phyloP scores from a whole-genome alignment of 2,888 invertebrate genomes.

The Ormyrus thymus region DNA sequence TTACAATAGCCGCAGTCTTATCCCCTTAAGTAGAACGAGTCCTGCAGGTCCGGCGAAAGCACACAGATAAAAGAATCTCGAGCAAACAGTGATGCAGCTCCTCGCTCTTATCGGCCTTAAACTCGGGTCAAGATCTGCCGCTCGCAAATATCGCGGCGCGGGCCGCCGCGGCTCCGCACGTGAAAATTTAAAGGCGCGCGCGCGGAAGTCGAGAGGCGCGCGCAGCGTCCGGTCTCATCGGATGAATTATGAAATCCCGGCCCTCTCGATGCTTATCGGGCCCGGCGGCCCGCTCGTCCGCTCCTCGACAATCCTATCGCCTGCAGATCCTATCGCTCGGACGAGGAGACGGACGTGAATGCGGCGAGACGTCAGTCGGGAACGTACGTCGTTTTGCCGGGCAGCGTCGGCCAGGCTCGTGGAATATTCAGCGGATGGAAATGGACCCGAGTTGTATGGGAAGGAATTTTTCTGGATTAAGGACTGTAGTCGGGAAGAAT shows the following conservation, averaged over 20 bases:
- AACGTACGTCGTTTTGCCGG: constrained; percentile 38
- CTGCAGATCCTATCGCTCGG: constrained; percentile 66
- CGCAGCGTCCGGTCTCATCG: constrained; percentile 48
- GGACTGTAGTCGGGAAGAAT: constrained; percentile 18
- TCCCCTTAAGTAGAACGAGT: constrained; percentile 9
- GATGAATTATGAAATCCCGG: constrained; percentile 55
- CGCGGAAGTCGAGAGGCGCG: constrained; percentile 45
- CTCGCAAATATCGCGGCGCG: constrained; percentile 5
- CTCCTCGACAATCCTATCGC: constrained; percentile 70
- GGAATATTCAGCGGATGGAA: too few species aligned
- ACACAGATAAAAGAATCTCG: constrained; percentile 13
- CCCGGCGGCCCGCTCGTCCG: constrained; percentile 48
- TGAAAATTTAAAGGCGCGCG: constrained; percentile 28
- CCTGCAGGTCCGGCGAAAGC: not conserved
- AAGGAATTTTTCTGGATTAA: constrained; percentile 46
- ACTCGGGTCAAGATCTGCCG: constrained; percentile 38
- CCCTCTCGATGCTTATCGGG: constrained; percentile 58
- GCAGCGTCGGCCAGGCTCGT: too few species aligned
- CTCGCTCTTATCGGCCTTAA: constrained; percentile 31
- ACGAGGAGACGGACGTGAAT: constrained; percentile 64
- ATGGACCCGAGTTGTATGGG: constrained; percentile 2
- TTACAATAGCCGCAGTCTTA: not conserved
- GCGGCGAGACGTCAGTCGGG: constrained; percentile 35
- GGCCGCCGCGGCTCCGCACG: not conserved
- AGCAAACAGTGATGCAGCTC: not conserved